Evolutionary conservation across 2,113 vertebrate species (phyloP).

Genomic region (Danionella cerebrum): DNA sequence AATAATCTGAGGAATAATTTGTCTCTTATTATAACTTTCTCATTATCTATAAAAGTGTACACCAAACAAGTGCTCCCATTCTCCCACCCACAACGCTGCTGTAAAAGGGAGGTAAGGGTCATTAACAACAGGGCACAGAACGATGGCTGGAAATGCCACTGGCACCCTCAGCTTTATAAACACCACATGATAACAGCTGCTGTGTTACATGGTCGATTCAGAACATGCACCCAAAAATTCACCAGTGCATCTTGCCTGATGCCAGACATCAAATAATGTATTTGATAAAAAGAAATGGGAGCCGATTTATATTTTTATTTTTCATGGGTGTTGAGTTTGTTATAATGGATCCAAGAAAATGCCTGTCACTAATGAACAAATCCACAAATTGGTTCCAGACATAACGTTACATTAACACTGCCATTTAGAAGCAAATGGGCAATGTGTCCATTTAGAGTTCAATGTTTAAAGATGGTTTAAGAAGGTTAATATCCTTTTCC

Average conservation of each 20-base stretch:
- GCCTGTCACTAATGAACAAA: not conserved
- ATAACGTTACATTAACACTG: not conserved
- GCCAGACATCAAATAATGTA: slow-evolving; percentile 10
- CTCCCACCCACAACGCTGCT: not conserved
- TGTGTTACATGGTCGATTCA: not conserved
- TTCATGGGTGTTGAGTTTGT: not conserved
- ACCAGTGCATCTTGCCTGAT: not conserved
- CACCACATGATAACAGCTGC: not conserved
- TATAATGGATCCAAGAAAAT: not conserved
- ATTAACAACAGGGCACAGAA: not conserved
- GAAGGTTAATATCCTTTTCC: slow-evolving; percentile 5
- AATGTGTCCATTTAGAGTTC: not conserved
- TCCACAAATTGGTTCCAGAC: not conserved
- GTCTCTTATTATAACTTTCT: not conserved
- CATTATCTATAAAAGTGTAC: not conserved
- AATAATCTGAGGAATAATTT: not conserved
- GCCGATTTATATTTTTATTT: not conserved
- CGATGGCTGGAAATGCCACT: slow-evolving; percentile 1
- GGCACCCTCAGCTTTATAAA: not conserved
- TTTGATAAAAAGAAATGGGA: not conserved
- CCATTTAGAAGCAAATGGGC: not conserved
- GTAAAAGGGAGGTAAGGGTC: not conserved
- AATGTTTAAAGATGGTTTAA: slow-evolving; percentile 1
- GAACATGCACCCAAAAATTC: slow-evolving; percentile 1
- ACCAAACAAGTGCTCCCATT: not conserved